Conservation (phyloP, 2,797 vertebrate genomes). For the Poeciliopsis gracilis region DNA sequence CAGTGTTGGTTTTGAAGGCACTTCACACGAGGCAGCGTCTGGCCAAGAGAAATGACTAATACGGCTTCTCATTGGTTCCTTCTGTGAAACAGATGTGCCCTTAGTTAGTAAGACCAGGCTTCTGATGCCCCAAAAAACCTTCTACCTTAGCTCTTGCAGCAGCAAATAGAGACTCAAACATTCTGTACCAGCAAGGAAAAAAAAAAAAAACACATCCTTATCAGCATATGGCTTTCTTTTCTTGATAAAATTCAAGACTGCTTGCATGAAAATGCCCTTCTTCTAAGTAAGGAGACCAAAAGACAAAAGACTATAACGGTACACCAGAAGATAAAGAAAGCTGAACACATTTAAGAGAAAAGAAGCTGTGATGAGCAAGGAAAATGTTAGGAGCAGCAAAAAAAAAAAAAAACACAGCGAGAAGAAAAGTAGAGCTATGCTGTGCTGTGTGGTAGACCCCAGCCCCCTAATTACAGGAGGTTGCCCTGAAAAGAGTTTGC, state of each 20-base stretch:
- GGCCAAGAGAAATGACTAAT: slow-evolving; percentile 82
- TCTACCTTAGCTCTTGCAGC: slow-evolving; percentile 41
- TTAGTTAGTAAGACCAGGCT: slow-evolving; percentile 65
- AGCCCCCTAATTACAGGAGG: slow-evolving; percentile 85
- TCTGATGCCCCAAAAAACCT: slow-evolving; percentile 64
- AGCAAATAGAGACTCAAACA: slow-evolving; percentile 29
- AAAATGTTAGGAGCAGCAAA: slow-evolving; percentile 27
- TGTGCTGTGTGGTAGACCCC: slow-evolving; percentile 75
- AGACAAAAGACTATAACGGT: slow-evolving; percentile 15
- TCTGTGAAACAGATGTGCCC: slow-evolving; percentile 81
- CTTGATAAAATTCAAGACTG: neutral
- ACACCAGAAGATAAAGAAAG: slow-evolving; percentile 48
- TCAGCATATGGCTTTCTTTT: neutral
- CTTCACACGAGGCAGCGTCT: slow-evolving; percentile 77
- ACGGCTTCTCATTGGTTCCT: slow-evolving; percentile 77
- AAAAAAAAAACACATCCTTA: neutral
- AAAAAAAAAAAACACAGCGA: slow-evolving; percentile 6
- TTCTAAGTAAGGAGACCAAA: neutral
- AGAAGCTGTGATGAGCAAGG: slow-evolving; percentile 32
- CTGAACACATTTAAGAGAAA: slow-evolving; percentile 24
- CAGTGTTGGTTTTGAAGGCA: slow-evolving; percentile 79
- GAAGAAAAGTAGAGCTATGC: slow-evolving; percentile 56
- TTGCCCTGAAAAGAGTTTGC: slow-evolving; percentile 84
- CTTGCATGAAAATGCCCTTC: neutral
- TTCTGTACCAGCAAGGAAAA: neutral